Conservation (phyloP, 2,113 vertebrate species). For the Aramus guarauna region DNA sequence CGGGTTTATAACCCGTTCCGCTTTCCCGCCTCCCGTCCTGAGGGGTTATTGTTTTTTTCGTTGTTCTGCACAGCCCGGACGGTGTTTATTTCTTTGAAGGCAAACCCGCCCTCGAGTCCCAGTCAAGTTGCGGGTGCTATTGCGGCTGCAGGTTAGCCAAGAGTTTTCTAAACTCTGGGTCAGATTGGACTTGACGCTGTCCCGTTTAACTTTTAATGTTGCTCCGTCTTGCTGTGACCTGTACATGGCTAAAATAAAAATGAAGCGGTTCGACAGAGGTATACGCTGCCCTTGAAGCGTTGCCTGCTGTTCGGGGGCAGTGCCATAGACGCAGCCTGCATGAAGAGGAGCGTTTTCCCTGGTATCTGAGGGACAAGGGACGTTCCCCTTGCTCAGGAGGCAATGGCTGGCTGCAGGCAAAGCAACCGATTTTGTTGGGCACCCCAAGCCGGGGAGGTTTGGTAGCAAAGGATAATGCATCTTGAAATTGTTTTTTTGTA, state of each 20-base stretch:
- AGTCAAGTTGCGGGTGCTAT: background rate
- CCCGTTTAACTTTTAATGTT: background rate
- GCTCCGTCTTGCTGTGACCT: background rate
- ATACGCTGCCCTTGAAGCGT: background rate
- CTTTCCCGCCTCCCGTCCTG: background rate
- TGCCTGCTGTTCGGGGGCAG: background rate
- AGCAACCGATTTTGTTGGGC: background rate
- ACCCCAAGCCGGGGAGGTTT: background rate
- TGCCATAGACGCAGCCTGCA: fast-evolving
- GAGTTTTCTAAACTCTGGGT: background rate
- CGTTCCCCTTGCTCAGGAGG: background rate
- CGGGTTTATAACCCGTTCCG: background rate
- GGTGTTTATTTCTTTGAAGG: fast-evolving
- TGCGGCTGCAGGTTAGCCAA: background rate
- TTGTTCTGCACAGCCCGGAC: background rate
- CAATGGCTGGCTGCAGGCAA: background rate
- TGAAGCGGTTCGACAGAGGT: fast-evolving
- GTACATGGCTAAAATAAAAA: fast-evolving
- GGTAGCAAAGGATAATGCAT: background rate
- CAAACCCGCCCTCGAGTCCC: background rate
- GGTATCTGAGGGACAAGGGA: fast-evolving
- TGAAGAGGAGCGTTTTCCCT: fast-evolving
- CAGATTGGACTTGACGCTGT: background rate
- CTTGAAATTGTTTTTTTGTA: background rate
- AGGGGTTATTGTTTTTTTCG: no score